phyloP scores from a whole-genome alignment of 2,888 invertebrate genomes.

The Noctuana brunneofusca region DNA sequence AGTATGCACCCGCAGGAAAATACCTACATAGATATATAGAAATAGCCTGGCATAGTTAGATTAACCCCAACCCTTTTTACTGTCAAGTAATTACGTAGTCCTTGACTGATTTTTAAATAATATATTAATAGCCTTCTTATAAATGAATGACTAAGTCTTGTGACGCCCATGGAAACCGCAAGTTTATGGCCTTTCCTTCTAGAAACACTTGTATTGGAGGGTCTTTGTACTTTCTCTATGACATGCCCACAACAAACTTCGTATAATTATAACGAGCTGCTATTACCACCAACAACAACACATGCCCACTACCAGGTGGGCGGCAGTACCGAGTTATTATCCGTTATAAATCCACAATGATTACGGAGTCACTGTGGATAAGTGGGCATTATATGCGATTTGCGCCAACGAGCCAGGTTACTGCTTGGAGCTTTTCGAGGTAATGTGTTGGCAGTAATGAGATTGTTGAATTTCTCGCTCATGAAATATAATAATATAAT shows the following conservation, averaged over 20 bases:
- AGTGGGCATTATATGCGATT: conserved; percentile 59
- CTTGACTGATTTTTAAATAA: too few relatives aligned
- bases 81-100: too few relatives aligned
- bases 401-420: conserved; percentile 64
- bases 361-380: conserved; percentile 51
- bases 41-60: too few relatives aligned
- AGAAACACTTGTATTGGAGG: too few relatives aligned
- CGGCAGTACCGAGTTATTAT: conserved; percentile 56
- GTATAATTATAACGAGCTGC: conserved; percentile 28
- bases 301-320: conserved; percentile 38
- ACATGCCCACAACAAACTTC: conserved; percentile 1
- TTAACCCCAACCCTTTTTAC: too few relatives aligned
- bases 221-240: neutral
- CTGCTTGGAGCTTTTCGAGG: conserved; percentile 25
- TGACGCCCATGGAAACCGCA: too few relatives aligned
- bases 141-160: too few relatives aligned
- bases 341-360: conserved; percentile 70
- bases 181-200: too few relatives aligned
- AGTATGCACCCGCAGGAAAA: too few relatives aligned
- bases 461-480: neutral
- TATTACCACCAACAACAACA: conserved; percentile 23
- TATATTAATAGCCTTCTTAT: too few relatives aligned
- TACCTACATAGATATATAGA: too few relatives aligned
- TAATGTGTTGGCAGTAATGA: conserved; percentile 14
- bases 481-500: too few relatives aligned